phyloP scores from a whole-genome alignment of 30 jellyfish, hydroid and myxozoan species.

The Aurelia aurita region DNA sequence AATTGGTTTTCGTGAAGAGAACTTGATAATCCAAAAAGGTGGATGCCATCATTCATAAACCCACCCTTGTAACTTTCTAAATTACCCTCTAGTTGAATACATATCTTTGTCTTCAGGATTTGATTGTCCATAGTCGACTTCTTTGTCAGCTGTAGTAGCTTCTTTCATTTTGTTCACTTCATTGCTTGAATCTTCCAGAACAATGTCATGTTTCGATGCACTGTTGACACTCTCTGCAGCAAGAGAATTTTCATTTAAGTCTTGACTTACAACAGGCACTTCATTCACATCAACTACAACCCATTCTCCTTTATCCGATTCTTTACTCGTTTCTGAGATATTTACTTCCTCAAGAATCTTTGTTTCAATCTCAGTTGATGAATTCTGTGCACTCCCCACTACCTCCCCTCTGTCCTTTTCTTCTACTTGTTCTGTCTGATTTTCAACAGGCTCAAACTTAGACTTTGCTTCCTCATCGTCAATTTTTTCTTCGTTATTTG shows the following conservation, averaged over 20 bases:
- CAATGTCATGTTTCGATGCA: neutral
- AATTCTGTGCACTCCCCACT: neutral
- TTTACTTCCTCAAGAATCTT: neutral
- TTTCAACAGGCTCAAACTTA: no score
- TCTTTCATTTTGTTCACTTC: neutral
- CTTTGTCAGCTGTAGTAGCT: constrained; percentile 2
- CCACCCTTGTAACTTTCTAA: no score
- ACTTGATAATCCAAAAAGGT: no score
- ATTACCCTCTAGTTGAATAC: constrained; percentile 57
- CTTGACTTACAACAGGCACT: neutral
- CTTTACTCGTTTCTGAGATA: neutral
- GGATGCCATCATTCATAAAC: no score
- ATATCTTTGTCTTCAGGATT: constrained; percentile 69
- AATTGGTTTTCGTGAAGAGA: no score
- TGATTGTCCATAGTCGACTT: constrained; percentile 68
- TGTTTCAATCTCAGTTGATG: neutral
- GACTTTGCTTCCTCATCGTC: no score
- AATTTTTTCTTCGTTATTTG: no score
- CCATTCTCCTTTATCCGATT: neutral
- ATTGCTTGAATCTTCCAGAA: neutral
- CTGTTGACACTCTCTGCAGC: neutral
- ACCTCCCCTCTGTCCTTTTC: no score
- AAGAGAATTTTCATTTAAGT: neutral
- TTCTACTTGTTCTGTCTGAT: no score
- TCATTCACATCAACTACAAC: neutral